A percentile compares a stretch with the other conserved stretches of the same genome.
Evolutionary conservation across 2,113 vertebrate species (phyloP).

Genomic region (Sturnus vulgaris): DNA sequence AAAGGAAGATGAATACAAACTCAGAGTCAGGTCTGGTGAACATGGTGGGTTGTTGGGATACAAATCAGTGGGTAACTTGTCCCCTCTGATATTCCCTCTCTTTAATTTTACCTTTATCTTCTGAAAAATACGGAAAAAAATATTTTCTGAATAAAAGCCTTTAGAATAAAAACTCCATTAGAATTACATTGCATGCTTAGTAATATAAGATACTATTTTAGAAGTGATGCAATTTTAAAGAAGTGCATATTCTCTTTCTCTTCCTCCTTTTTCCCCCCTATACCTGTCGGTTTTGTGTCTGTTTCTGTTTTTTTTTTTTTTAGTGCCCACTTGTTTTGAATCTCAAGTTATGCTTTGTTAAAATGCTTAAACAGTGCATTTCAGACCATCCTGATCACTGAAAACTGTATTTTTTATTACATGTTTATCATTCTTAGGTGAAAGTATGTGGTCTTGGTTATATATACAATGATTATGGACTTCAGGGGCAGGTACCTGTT

Average conservation of each 20-base stretch:
- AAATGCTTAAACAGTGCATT: not conserved
- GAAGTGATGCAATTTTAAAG: not conserved
- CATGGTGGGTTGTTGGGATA: not conserved
- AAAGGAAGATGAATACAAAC: not conserved
- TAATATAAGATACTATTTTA: not conserved
- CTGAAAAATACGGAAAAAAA: not conserved
- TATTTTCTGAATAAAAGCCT: not conserved
- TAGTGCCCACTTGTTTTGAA: not conserved
- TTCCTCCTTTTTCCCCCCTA: not conserved
- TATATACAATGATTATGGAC: not conserved
- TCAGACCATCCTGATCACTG: not conserved
- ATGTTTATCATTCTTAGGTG: not conserved
- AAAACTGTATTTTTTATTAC: not conserved
- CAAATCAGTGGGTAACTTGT: not conserved
- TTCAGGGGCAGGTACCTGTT: not conserved
- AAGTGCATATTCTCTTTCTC: not conserved
- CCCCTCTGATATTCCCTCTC: not conserved
- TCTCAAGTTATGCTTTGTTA: not conserved
- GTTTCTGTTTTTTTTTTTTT: accelerated
- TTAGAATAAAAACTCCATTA: conserved; percentile 5
- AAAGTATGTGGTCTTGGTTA: not conserved
- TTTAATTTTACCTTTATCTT: not conserved
- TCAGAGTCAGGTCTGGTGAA: not conserved
- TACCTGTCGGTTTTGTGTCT: not conserved
- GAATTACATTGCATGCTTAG: not conserved